Evolutionary conservation across 1,140 invertebrate species (phyloP), one percentile per base, ranked within the genome.

Genomic region (Tribolium castaneum): DNA sequence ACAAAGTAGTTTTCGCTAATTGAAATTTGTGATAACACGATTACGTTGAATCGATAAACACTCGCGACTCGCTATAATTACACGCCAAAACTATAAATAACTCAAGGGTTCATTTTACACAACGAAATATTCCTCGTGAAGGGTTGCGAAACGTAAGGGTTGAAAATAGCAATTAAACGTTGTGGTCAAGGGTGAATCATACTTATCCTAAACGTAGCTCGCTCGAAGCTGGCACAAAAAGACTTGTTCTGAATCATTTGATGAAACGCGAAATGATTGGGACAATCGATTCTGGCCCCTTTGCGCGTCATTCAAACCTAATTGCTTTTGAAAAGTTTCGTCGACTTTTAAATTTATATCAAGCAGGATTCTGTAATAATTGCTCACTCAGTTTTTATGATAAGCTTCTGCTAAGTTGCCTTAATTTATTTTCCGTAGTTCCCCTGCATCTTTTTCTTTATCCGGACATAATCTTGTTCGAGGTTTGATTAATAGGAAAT

Each of bases 141-240:
- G 54, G 59, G 59, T 66, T 66, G 10, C 14, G 54, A 59, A 66
- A 35, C 59, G 35, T 66, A 66, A 66, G 75, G 75, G 75, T 62
- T 16, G 75, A 70, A 76, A 66, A 52, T 70, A 70, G 75, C 75
- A 76, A 76, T 76, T 76, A 76, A 76, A 70, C 39, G 75, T 70
- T 76, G 75, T 76, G 75, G 75, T 70, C 75, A 76, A 66, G 75
- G 75, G 75, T 76, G 75, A 62, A 70, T 78, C 77, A 66, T 66
- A 66, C 59, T 66, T 66, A 30, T 66, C 59, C 59, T 66, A 66
- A 66, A 25, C 59, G 59, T 66, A 66, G 39, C 25, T 66, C 59
- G 12, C 30, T 30, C 59, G 59, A 10, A 7, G 12, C 22, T 66
- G 1, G 16, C 16, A 19, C 16, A 2, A 19, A 19, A 19, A 30